Percentiles rank a stretch among this genome's conserved stretches.
phyloP scores from a whole-genome alignment of 2,888 invertebrate genomes.

The Lycophotia porphyrea region DNA sequence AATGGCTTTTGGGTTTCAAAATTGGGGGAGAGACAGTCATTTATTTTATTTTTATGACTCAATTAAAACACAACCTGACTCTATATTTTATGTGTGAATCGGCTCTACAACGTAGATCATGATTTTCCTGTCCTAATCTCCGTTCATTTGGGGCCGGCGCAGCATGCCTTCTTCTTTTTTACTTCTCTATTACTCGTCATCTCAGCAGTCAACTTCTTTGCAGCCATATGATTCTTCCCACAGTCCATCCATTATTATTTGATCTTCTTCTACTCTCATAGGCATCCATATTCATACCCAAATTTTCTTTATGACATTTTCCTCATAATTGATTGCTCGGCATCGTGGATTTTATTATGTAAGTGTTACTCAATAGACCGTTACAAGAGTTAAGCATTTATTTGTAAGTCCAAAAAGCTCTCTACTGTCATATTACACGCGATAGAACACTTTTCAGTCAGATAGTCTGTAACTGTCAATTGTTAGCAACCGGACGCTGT shows the following conservation, averaged over 20 bases:
- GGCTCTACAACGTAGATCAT: background rate
- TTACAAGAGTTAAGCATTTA: background rate
- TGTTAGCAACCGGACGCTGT: background rate
- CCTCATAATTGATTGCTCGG: background rate
- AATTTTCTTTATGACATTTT: background rate
- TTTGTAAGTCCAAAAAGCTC: background rate
- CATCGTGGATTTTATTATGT: background rate
- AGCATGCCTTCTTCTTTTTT: background rate
- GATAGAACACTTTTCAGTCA: background rate
- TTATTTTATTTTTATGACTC: background rate
- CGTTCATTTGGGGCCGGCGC: background rate
- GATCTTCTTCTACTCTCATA: background rate
- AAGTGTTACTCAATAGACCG: background rate
- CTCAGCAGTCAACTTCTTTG: background rate
- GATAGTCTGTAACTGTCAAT: background rate
- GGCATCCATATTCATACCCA: no score
- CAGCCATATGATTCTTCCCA: background rate
- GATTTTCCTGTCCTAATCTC: background rate
- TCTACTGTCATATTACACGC: background rate
- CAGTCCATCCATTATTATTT: background rate
- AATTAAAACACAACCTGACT: background rate
- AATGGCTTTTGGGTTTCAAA: background rate
- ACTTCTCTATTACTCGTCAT: background rate
- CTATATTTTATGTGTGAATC: background rate
- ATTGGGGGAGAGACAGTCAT: background rate